These are phyloP conservation scores for Myotis davidii DNA, from an alignment of 2,113 vertebrate genomes.

Conservation along the genomic window DNA sequence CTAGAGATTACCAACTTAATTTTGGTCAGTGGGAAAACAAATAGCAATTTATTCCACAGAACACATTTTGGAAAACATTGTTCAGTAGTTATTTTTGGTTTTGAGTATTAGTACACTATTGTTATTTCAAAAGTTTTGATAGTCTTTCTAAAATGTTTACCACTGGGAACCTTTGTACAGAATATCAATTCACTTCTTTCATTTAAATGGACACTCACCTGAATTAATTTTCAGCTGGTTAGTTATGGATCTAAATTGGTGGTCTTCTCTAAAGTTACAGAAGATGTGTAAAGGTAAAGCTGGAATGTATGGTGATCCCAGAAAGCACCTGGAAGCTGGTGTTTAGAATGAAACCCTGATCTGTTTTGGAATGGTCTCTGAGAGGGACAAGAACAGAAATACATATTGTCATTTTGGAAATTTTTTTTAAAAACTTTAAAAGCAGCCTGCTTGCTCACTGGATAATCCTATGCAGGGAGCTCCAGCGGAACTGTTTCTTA, in stretches of 20 bases:
- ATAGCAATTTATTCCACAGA: constrained; percentile 22
- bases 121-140: constrained; percentile 46
- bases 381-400: background rate
- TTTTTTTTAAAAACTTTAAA: background rate
- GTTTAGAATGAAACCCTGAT: background rate
- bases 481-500: constrained; percentile 11
- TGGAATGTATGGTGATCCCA: background rate
- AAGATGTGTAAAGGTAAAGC: background rate
- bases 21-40: constrained; percentile 6
- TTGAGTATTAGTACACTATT: constrained; percentile 24
- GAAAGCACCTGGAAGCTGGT: background rate
- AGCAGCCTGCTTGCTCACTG: background rate
- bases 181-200: constrained; percentile 46
- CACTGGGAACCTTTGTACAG: background rate
- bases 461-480: background rate
- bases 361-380: background rate
- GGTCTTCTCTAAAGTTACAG: background rate
- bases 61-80: background rate
- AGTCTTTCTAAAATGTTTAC: constrained; percentile 35
- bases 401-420: background rate
- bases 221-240: constrained; percentile 41
- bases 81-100: background rate
- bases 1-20: background rate
- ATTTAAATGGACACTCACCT: background rate
- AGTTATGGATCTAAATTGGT: background rate